Conservation (phyloP, 92 coral and sea anemone genomes). For the Pocillopora grandis region DNA sequence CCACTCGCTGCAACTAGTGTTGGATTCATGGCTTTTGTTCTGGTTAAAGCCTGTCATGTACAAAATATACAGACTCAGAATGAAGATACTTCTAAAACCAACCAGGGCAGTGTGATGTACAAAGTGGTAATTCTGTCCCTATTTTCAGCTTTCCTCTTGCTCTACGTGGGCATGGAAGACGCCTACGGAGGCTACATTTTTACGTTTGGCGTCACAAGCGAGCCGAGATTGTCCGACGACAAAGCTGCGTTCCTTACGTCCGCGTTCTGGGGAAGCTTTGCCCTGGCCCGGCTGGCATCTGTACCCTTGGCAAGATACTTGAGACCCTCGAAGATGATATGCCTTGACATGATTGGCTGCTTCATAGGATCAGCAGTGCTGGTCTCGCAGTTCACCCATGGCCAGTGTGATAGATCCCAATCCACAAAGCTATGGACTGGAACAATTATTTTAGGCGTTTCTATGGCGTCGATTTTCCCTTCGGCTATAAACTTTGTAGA, state of each 20-base stretch:
- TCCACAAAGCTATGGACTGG: constrained; percentile 81
- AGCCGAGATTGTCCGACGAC: constrained; percentile 50
- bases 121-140: constrained; percentile 59
- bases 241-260: constrained; percentile 78
- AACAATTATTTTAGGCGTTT: constrained; percentile 77
- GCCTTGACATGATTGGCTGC: constrained; percentile 71
- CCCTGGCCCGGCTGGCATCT: constrained; percentile 74
- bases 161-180: constrained; percentile 88
- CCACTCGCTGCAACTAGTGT: constrained; percentile 71
- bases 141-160: constrained; percentile 74
- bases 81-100: constrained; percentile 40
- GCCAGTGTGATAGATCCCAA: constrained; percentile 40
- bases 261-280: constrained; percentile 96
- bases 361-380: constrained; percentile 66
- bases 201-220: constrained; percentile 62
- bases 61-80: constrained; percentile 41
- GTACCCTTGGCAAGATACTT: constrained; percentile 76
- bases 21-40: constrained; percentile 60
- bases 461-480: constrained; percentile 95
- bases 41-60: constrained; percentile 49
- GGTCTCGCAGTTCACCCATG: constrained; percentile 64
- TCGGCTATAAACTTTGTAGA: constrained; percentile 85
- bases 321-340: constrained; percentile 69
- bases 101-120: constrained; percentile 55
- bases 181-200: constrained; percentile 91